Evolutionary conservation across 1,140 invertebrate genomes (phyloP).

Genomic region (Stratiolaelaps scimitus): DNA sequence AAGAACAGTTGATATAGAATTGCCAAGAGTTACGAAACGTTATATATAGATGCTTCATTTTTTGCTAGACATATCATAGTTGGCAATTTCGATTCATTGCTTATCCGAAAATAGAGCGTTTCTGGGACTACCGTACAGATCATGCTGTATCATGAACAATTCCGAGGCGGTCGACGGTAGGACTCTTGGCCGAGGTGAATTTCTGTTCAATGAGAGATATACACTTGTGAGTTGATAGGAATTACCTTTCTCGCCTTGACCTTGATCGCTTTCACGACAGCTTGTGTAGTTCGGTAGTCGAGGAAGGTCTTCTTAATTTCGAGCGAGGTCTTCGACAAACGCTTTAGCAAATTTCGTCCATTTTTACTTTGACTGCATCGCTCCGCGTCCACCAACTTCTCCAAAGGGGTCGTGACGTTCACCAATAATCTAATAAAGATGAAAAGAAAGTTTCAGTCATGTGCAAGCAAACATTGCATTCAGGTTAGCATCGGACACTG

Average conservation of each 20-base stretch:
- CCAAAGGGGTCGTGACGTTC: conserved; percentile 10
- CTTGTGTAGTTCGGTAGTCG: conserved; percentile 24
- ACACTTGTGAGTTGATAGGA: neutral
- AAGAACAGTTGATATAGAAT: too few species aligned
- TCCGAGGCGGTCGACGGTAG: too few species aligned
- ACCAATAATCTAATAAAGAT: conserved; percentile 12
- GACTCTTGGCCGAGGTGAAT: too few species aligned
- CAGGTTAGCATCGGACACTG: too few species aligned
- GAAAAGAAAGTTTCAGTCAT: neutral
- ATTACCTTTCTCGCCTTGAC: neutral
- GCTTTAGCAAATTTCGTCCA: conserved; percentile 6
- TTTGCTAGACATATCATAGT: too few species aligned
- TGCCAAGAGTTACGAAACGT: too few species aligned
- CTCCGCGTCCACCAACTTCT: conserved; percentile 15
- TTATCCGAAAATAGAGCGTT: too few species aligned
- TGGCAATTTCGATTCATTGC: too few species aligned
- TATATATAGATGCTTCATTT: too few species aligned
- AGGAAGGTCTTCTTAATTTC: conserved; percentile 25
- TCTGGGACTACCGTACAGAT: neutral
- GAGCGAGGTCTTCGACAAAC: conserved; percentile 10
- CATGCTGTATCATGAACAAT: too few species aligned
- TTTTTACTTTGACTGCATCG: conserved; percentile 26
- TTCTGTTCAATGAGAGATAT: neutral
- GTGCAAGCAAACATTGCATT: too few species aligned
- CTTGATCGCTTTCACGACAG: conserved; percentile 8